Base-by-base conservation (phyloP, 2,113 vertebrate genomes). In the Pangasianodon gigas region DNA sequence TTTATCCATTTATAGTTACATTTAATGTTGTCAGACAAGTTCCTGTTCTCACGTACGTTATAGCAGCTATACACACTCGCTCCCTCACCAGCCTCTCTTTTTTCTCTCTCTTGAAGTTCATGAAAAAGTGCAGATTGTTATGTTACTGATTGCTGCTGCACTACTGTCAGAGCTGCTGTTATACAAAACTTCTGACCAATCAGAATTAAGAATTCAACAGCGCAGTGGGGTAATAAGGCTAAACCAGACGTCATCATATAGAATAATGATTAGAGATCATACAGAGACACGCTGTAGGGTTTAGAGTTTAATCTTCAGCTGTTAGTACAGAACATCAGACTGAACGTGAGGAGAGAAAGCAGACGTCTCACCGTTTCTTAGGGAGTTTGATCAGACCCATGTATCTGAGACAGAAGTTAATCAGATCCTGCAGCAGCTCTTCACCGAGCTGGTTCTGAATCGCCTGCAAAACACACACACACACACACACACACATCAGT, bases 351-450 rank as follows among this genome's bases (percentile, higher is more conserved):
- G 2, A 65, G 18, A 26, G 21, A 13, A 7, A 54, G 52, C 67
- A 60, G 56, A 13, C 16, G 18, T n/a, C 83, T 90, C 93, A 98
- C 98, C 98, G 96, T 95, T 99, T 99, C 95, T 98, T 99, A 89
- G 98, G 98, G 89, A 99, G 96, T 84, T 98, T 98, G 92, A 99
- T 97, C 90, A 98, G 95, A 0, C 98, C 97, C 96, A 99, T 99
- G 95, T 99, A 99, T 91, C 95, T 96, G 91, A 99, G 97, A 89
- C 98, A 99, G 95, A 98, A 99, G 93, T 99, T 99, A 93, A 99
- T 99, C n/a, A 99, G 94, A 46, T 99, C 98, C 95, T 99, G 98
- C 71, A 99, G 96, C 80, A 99, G 95, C 90, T 99, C 98, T 90
- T 99, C 98, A 0, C 98, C 98, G 0, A 99, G 82, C 52, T 98